Evolutionary conservation across 2,113 vertebrate species (phyloP).

Genomic region (Clarias magur): DNA sequence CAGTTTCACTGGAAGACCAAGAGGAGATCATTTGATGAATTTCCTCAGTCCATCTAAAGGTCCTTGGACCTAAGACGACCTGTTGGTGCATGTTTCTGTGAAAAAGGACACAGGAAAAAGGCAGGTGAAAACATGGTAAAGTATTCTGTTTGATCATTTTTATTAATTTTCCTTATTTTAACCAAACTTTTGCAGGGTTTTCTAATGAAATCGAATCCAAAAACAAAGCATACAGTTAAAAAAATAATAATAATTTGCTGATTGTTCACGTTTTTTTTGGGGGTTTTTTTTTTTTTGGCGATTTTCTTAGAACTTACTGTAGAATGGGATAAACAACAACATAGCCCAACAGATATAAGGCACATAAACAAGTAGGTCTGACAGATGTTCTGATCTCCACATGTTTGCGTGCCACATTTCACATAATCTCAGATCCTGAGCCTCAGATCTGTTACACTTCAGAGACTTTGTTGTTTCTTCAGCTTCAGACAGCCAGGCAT

Average conservation of each 20-base stretch:
- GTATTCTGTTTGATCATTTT: background rate
- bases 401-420: slow-evolving; percentile 13
- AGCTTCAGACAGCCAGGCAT: background rate
- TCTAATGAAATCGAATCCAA: background rate
- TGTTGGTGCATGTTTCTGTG: background rate
- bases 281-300: no score
- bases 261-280: background rate
- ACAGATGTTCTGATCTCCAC: background rate
- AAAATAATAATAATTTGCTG: background rate
- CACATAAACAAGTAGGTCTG: background rate
- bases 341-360: background rate
- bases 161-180: background rate
- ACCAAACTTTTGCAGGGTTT: background rate
- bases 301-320: background rate
- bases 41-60: background rate
- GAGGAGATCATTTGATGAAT: background rate
- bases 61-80: background rate
- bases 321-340: background rate
- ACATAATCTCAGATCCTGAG: slow-evolving; percentile 32
- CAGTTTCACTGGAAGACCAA: background rate
- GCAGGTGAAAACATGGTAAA: background rate
- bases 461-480: slow-evolving; percentile 10
- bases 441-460: background rate
- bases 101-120: background rate
- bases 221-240: background rate